phyloP scores from a whole-genome alignment of 2,888 invertebrate species.

The Xestia ashworthii region DNA sequence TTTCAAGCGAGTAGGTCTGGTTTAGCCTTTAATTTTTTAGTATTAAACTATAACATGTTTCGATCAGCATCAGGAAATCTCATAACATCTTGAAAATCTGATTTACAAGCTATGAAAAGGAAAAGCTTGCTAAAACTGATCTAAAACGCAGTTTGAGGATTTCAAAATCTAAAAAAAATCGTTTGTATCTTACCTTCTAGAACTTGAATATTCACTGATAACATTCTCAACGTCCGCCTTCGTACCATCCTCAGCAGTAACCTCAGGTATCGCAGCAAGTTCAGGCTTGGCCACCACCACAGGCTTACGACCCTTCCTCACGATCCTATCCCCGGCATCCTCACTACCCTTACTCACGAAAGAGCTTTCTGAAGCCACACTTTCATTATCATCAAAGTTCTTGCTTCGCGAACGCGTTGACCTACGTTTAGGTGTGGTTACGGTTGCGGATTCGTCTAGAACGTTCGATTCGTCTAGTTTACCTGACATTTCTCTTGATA shows the following conservation, averaged over 20 bases:
- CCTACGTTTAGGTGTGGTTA: slow-evolving; percentile 79
- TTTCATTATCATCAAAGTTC: slow-evolving; percentile 81
- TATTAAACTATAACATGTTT: background rate
- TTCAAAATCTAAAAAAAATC: background rate
- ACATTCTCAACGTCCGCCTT: slow-evolving; percentile 67
- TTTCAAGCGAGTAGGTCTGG: background rate
- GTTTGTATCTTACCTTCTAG: slow-evolving; percentile 78
- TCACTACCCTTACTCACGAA: slow-evolving; percentile 77
- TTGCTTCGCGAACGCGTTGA: slow-evolving; percentile 73
- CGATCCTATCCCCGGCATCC: slow-evolving; percentile 71
- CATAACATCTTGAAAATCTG: background rate
- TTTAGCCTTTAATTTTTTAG: background rate
- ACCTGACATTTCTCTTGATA: slow-evolving; percentile 82
- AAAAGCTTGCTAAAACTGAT: too few relatives aligned
- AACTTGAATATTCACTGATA: slow-evolving; percentile 77
- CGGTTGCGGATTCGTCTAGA: slow-evolving; percentile 72
- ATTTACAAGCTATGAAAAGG: background rate
- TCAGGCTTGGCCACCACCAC: slow-evolving; percentile 81
- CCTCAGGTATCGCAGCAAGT: slow-evolving; percentile 86
- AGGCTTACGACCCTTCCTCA: slow-evolving; percentile 80
- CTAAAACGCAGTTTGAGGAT: background rate
- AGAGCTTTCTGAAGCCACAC: slow-evolving; percentile 81
- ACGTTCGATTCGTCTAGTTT: slow-evolving; percentile 76
- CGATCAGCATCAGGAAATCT: background rate
- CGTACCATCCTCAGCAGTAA: slow-evolving; percentile 76